Base-by-base conservation (phyloP, 2,888 invertebrate species). In the Cheilosia pagana region DNA sequence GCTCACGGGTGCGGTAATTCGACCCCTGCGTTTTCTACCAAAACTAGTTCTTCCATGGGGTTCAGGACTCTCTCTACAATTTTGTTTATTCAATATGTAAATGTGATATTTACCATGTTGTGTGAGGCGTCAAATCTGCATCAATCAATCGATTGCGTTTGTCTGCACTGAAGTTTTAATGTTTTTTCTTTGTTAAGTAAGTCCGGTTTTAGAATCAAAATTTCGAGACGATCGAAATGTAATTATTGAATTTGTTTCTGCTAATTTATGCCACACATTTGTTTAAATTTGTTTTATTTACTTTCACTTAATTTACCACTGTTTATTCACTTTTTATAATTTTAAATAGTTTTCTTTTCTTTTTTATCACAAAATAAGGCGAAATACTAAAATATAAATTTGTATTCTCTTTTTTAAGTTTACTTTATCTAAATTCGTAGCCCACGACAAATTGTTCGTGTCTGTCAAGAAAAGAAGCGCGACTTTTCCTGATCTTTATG, bases 321-420 rank as follows among this genome's bases (percentile, higher is more conserved):
- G 53, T 63, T 53, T 35, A 57, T 48, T 57, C 43, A 68, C 67
- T 53, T 48, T 59, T 67, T 67, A 35, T 12, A 50, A 25, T 53
- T 81, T 71, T 59, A 65, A 75, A 65, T 60, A 55, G 25, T 72
- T 72, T 67, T 63, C 23, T 53, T 31, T 31, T 41, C 23, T 62
- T 35, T 48, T 57, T 74, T 83, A 83, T 83, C 83, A 83, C 83
- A 79, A 83, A 83, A 83, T 83, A 83, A 83, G 83, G 83, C 83
- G 83, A 83, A 83, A 76, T 76, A 76, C 76, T 76, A 65, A 81
- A 78, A 83, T 83, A 74, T 74, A 55, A 68, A 60, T 72, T 45
- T 72, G 53, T 62, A 21, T 53, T 43, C 50, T 48, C 12, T 57
- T 41, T 65, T 65, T 67, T 52, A 19, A 39, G 48, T 57, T 60